These are phyloP conservation scores for Drosophila buzzatii DNA, from an alignment of 2,888 invertebrate genomes.

Conservation along the genomic window DNA sequence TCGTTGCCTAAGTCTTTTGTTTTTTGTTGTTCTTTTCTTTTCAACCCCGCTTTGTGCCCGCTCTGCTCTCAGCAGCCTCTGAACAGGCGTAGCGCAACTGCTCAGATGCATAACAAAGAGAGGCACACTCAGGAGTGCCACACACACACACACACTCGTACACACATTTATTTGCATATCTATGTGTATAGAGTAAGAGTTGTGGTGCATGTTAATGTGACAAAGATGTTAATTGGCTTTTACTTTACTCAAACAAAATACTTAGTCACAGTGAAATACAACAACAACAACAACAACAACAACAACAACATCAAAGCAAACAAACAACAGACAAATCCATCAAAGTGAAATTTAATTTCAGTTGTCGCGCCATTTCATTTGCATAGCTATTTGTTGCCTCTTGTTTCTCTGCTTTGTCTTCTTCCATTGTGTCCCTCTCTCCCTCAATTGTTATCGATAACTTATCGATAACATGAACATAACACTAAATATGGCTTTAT, in stretches of 20 bases:
- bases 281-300: constrained; percentile 13
- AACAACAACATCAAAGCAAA: constrained; percentile 9
- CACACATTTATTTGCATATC: constrained; percentile 3
- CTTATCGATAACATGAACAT: neutral
- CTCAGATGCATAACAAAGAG: constrained; percentile 66
- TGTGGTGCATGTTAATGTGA: constrained; percentile 68
- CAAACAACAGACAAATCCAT: constrained; percentile 46
- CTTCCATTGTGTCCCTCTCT: constrained; percentile 6
- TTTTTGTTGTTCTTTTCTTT: constrained; percentile 34
- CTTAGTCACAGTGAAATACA: constrained; percentile 53
- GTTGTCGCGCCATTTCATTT: constrained; percentile 43
- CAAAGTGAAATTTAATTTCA: constrained; percentile 74
- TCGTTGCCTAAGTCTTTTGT: constrained; percentile 76
- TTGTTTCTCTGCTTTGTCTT: constrained; percentile 14
- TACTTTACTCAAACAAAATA: constrained; percentile 75
- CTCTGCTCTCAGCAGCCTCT: constrained; percentile 27
- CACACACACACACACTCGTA: constrained; percentile 12
- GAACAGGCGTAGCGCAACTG: constrained; percentile 12
- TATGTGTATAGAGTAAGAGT: constrained; percentile 3
- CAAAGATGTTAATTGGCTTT: constrained; percentile 81
- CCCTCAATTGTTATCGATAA: constrained; percentile 12
- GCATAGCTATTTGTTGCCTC: constrained; percentile 27
- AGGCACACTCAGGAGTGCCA: constrained; percentile 29
- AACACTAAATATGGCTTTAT: neutral
- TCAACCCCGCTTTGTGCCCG: neutral